Evolutionary conservation across 2,113 vertebrate species (phyloP).

Genomic region (Nothocercus julius): DNA sequence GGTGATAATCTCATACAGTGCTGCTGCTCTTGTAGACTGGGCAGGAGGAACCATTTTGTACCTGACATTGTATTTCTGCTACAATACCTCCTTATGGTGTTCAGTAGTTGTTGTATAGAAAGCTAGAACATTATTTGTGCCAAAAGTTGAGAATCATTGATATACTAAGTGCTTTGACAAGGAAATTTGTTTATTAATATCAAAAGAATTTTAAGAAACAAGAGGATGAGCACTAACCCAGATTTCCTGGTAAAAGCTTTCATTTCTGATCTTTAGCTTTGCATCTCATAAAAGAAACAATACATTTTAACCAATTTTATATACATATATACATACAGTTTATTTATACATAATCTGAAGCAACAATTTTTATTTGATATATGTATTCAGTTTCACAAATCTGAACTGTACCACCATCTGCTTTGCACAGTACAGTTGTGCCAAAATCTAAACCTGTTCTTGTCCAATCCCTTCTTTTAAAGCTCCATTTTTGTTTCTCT

Average conservation of each 20-base stretch:
- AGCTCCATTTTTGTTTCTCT: background rate
- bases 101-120: background rate
- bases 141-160: background rate
- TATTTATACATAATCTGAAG: background rate
- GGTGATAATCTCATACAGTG: background rate
- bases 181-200: background rate
- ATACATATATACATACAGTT: background rate
- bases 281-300: background rate
- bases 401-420: background rate
- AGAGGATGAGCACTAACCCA: background rate
- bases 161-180: background rate
- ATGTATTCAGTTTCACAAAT: background rate
- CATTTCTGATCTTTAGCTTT: background rate
- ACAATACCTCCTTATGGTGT: background rate
- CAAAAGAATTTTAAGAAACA: background rate
- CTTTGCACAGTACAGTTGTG: background rate
- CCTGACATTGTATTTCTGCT: background rate
- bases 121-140: background rate
- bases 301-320: background rate
- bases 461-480: background rate
- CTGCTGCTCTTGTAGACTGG: background rate
- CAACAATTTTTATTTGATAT: background rate
- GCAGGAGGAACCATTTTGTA: background rate
- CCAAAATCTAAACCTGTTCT: background rate
- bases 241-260: constrained; percentile 17